Conservation (phyloP, 2,888 invertebrate genomes). For the Ichneumon xanthorius region DNA sequence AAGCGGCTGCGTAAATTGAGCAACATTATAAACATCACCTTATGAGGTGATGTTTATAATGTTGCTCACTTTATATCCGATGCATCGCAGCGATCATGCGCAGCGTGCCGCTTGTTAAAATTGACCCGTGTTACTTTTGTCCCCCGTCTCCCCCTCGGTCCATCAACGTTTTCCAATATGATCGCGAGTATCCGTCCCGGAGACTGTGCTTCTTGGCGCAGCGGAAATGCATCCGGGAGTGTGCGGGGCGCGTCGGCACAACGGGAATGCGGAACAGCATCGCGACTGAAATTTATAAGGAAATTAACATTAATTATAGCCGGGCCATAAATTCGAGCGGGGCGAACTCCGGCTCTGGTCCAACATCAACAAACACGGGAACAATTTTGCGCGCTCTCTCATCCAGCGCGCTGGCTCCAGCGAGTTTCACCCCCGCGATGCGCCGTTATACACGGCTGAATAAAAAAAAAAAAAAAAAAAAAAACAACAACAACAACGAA, state of each 20-base stretch:
- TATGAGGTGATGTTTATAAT: too few relatives aligned
- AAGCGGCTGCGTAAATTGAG: too few relatives aligned
- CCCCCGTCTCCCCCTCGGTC: too few relatives aligned
- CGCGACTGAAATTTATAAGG: conserved; percentile 70
- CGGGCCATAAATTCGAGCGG: conserved; percentile 62
- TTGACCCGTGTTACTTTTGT: too few relatives aligned
- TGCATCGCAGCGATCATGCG: too few relatives aligned
- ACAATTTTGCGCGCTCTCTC: conserved; percentile 67
- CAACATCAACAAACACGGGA: conserved; percentile 59
- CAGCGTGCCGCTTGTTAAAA: too few relatives aligned
- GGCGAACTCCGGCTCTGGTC: conserved; percentile 58
- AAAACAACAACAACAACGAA: conserved; percentile 53
- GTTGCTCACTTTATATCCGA: too few relatives aligned
- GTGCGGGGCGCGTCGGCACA: conserved; percentile 33
- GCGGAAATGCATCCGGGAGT: conserved; percentile 8
- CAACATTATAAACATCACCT: too few relatives aligned
- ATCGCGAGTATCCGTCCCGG: background rate
- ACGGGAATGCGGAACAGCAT: conserved; percentile 43
- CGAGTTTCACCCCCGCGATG: conserved; percentile 5
- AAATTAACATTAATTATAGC: conserved; percentile 75
- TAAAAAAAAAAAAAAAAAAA: conserved; percentile 25
- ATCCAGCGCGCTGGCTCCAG: conserved; percentile 34
- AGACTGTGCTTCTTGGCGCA: conserved; percentile 2
- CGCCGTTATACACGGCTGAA: conserved; percentile 12
- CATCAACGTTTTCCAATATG: background rate